These are phyloP conservation scores for Percopsis omiscomaycus DNA, from an alignment of 2,797 vertebrate genomes.

Conservation along the genomic window DNA sequence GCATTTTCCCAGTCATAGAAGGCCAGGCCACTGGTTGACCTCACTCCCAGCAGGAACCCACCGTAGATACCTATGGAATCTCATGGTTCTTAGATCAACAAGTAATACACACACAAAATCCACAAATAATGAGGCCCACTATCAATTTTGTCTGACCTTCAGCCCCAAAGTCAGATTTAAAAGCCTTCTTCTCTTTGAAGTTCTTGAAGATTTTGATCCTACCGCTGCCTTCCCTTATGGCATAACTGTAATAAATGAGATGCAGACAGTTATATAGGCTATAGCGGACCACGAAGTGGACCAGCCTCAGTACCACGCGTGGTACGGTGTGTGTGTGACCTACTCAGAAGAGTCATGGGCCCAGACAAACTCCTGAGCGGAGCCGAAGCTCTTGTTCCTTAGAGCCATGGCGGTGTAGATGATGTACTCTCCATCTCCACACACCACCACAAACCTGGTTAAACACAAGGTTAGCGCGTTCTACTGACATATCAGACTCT, in stretches of 20 bases:
- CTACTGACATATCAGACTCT: background rate
- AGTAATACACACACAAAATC: background rate
- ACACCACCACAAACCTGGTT: constrained; percentile 90
- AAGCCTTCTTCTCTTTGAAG: constrained; percentile 93
- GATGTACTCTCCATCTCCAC: constrained; percentile 84
- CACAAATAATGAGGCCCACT: background rate
- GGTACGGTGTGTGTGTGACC: constrained; percentile 52
- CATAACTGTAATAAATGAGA: constrained; percentile 76
- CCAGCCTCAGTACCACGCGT: background rate
- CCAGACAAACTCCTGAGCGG: constrained; percentile 93
- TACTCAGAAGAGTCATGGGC: constrained; percentile 95
- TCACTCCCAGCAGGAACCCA: constrained; percentile 89
- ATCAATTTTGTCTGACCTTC: constrained; percentile 76
- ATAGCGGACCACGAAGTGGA: background rate
- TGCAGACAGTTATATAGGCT: background rate
- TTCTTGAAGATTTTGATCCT: constrained; percentile 95
- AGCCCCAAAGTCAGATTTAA: constrained; percentile 93
- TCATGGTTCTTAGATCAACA: background rate
- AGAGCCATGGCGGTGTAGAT: constrained; percentile 91
- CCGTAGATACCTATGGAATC: constrained; percentile 84
- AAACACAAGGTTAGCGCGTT: constrained; percentile 4
- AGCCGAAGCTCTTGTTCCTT: constrained; percentile 95
- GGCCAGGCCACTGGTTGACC: constrained; percentile 88
- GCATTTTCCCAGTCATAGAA: constrained; percentile 94
- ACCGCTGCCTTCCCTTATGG: constrained; percentile 88